A percentile compares a stretch with the other conserved stretches of the same genome.
These are phyloP conservation scores for Cactoblastis cactorum DNA, from an alignment of 2,888 invertebrate species.

Conservation along the genomic window DNA sequence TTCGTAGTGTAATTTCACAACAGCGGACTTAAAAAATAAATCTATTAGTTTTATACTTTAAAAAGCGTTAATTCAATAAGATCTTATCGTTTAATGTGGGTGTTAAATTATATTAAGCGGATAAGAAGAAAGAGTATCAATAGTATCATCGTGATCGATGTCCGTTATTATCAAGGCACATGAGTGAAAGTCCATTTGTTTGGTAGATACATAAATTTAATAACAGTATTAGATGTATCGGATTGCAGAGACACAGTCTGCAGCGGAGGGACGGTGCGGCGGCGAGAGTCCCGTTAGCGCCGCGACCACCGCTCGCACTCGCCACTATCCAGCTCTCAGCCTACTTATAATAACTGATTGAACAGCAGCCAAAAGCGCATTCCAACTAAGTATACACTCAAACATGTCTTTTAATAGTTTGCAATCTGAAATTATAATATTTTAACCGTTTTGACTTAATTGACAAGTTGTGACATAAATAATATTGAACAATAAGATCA, in stretches of 20 bases:
- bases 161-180: conserved; percentile 55
- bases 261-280: conserved; percentile 59
- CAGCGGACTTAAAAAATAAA: background rate
- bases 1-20: background rate
- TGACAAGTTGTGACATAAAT: too few species aligned
- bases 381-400: conserved; percentile 1
- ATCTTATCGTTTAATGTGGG: conserved; percentile 30
- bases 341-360: conserved; percentile 52
- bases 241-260: conserved; percentile 64
- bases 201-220: conserved; percentile 66
- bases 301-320: conserved; percentile 34
- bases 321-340: conserved; percentile 19
- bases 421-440: background rate
- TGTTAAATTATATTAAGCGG: conserved; percentile 47
- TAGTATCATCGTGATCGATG: conserved; percentile 59
- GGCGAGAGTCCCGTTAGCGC: conserved; percentile 58
- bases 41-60: conserved; percentile 21
- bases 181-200: conserved; percentile 60
- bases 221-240: conserved; percentile 74
- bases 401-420: background rate
- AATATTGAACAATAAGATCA: too few species aligned
- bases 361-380: conserved; percentile 6
- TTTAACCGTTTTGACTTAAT: too few species aligned
- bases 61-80: conserved; percentile 25
- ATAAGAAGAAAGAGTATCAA: conserved; percentile 49